Evolutionary conservation across 2,888 invertebrate genomes (phyloP), one percentile per base, ranked within the genome.

Genomic region (Apotomis betuletana): DNA sequence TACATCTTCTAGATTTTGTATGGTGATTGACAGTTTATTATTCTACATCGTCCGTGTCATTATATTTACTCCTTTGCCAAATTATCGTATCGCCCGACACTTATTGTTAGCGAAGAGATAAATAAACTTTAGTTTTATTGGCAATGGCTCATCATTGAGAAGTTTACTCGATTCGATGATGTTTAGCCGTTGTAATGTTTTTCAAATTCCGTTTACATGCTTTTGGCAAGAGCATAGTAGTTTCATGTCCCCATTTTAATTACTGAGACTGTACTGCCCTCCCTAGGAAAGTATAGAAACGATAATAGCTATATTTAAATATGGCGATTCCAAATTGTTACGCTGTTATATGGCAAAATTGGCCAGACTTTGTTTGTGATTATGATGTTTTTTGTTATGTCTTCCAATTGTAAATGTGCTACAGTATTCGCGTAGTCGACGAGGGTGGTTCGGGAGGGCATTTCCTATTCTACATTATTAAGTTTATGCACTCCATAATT

Each of bases 381-480:
- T 70, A 68, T 62, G 63, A 61, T 72, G 57, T 70, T 65, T 78
- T 81, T 79, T 76, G 77, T 81, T 80, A 75, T 75, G 83, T 83
- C 83, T 83, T 83, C 83, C 83, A 83, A 87, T 81, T 83, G 78
- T 81, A 84, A 74, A 59, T 62, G 83, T 82, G 84, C 81, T 82
- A 83, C 87, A 90, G 86, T 90, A 88, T 88, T 87, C 80, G 76
- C 79, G 78, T 80, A 80, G 81, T 79, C 77, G 77, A 81, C 76
- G 76, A 74, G 77, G 78, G 77, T 76, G 81, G 83, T 81, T 82
- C 84, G 88, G 90, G 90, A 86, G 92, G 91, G 91, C 88, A 85
- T 88, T 91, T 92, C 92, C 90, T 91, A 90, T 87, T 85, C 85
- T 88, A 90, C 88, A 87, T 87, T 89, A 87, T 89, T 90, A 90